phyloP scores from a whole-genome alignment of 2,888 invertebrate genomes.

The Mimumesa dahlbomi region DNA sequence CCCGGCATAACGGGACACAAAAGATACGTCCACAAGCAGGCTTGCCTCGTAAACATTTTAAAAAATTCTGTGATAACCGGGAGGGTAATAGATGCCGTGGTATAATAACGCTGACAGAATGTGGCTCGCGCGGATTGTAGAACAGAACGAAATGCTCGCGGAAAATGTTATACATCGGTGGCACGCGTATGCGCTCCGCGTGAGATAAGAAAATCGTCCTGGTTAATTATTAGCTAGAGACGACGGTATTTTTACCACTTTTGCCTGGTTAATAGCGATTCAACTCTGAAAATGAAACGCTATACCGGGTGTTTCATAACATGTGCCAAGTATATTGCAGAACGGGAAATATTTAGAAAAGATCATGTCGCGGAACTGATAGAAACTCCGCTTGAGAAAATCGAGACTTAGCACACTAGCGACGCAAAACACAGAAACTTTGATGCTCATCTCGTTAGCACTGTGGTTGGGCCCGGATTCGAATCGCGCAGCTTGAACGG shows the following conservation, averaged over 20 bases:
- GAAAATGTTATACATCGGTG: constrained; percentile 32
- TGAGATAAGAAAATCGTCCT: constrained; percentile 53
- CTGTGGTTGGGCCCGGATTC: no score
- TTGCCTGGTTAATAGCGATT: background rate
- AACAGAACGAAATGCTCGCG: constrained; percentile 30
- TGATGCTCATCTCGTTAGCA: no score
- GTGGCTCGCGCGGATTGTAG: constrained; percentile 26
- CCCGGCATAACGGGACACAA: background rate
- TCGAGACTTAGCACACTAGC: no score
- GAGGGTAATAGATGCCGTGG: constrained; percentile 34
- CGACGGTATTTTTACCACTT: background rate
- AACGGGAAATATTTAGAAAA: no score
- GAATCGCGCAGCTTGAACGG: no score
- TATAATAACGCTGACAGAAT: constrained; percentile 53
- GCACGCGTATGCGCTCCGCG: constrained; percentile 14
- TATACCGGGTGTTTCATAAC: no score
- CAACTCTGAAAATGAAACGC: background rate
- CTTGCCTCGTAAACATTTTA: constrained; percentile 28
- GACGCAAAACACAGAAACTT: no score
- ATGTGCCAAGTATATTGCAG: no score
- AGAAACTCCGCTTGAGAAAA: no score
- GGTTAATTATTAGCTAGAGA: constrained; percentile 45
- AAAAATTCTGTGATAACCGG: constrained; percentile 46
- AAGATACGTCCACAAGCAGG: constrained; percentile 1
- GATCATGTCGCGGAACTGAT: no score